Base-by-base conservation (phyloP, 2,888 invertebrate genomes). In the Eristalis pertinax region DNA sequence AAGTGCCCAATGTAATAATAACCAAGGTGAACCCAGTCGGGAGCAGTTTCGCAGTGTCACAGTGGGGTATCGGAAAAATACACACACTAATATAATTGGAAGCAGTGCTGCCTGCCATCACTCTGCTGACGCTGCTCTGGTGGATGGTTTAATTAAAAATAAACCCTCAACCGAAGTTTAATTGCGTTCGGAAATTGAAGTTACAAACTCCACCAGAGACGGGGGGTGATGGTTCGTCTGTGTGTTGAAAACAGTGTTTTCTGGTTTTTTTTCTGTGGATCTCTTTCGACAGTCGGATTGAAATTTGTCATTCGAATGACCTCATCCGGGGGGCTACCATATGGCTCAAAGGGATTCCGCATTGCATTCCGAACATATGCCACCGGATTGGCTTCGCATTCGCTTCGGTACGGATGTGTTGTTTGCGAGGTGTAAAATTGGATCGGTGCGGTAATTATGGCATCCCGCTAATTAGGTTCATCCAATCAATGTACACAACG, bases 81-180 rank as follows among this genome's bases (percentile, higher is more conserved):
- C 19, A 65, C 41, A 84, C n/a, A 72, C 72, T 68, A 50, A 60
- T 32, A 64, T 73, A 72, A 38, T 29, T 32, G 62, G n/a, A 78
- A 50, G 50, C 50, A 50, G n/a, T 50, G 50, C 19, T 50, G 50
- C 19, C 50, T 50, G 7, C 50, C 43, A 2, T 68, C 63, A 67
- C 58, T 67, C 15, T 62, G 50, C 15, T 62, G 50, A 60, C 38
- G 35, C 19, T 76, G 32, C 32, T 32, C 32, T 1, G 63, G 70
- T 62, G 15, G 62, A 72, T 67, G 41, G 67, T 85, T 85, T 85
- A 85, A 85, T 85, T 85, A 85, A 85, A 85, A 77, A 77, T 50
- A 77, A 58, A 73, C 43, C 77, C 73, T 70, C 60, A 70, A 22
- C 63, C 68, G 43, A 82, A 77, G 60, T 77, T 85, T 77, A 77